Evolutionary conservation across 2,797 vertebrate genomes (phyloP), one percentile per base, ranked within the genome.

Genomic region (Tapirus indicus): DNA sequence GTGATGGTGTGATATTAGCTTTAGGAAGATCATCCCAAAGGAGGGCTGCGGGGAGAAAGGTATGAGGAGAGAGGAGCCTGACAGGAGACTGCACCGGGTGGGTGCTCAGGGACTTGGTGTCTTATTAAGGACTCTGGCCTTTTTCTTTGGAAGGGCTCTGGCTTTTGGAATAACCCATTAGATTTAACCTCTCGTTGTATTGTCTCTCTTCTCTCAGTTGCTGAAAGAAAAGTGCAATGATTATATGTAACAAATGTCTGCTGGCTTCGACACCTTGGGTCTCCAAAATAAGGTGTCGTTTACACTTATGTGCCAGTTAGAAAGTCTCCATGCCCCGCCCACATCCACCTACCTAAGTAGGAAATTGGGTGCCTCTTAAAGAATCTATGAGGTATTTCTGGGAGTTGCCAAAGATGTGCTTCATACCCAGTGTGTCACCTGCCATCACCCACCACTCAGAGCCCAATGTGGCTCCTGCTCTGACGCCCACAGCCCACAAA

Each of bases 51-150:
- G 47, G 20, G 25, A 52, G 41, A 25, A 20, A 12, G 27, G 1
- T 29, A 12, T 85, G 27, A 2, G 17, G 16, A 58, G 47, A 69
- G 62, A 41, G 23, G 38, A 41, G 16, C 11, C 62, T 16, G 47
- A 12, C 38, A 25, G 38, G 44, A 88, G 18, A 47, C 29, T 49
- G 18, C 21, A 9, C 17, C 32, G 27, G 16, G 2, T n/a, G 66
- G n/a, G 17, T 32, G 1, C 16, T 23, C 6, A 9, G 32, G 12
- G 1, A 3, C 20, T 23, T 7, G 25, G 38, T 12, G 18, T 41
- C 32, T 35, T 29, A n/a, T 27, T n/a, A 32, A 78, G 68, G 41
- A 69, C 20, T 1, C 11, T 11, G 60, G 13, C 58, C 47, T 60
- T 71, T 44, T n/a, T 41, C 16, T 12, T 5, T 29, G 25, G 32